Base-by-base conservation (phyloP, 2,888 invertebrate species). In the Tipula confusa region DNA sequence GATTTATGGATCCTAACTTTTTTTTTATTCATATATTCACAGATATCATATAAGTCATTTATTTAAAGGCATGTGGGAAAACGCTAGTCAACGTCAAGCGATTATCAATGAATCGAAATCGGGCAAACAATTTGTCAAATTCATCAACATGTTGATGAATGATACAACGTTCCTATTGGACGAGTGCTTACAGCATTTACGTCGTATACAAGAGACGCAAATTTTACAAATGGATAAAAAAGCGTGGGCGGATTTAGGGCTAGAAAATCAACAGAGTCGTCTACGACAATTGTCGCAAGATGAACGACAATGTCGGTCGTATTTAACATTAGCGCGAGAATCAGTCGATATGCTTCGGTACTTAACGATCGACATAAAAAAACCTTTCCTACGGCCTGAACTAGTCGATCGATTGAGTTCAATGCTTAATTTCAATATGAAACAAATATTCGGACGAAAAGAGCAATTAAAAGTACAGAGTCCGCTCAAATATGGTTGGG, bases 301-400 rank as follows among this genome's bases (percentile, higher is more conserved):
- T 90, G 97, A 97, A 89, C 90, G 96, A 3, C 96, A 96, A 88
- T 96, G 96, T 88, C 93, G 95, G 83, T 97, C 97, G 0, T 98
- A 98, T 89, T 91, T 98, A 86, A 97, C 97, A 1, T 91, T 98
- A 84, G 97, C 97, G 81, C 90, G 96, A 85, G 98, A 98, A 90
- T 99, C 99, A 0, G 98, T 99, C 82, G 97, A 99, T 89, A 97
- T 99, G 97, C 95, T 99, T 89, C 96, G 98, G 89, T 98, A 98
- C 90, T 92, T 99, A 86, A 98, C 98, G 89, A 86, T 95, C 86
- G 96, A 97, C 88, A 98, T 99, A 86, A 95, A 95, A 87, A 96
- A 97, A 88, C 98, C 98, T 79, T 99, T 99, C 91, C 92, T 98
- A 86, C 93, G 96, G 85, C 95, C 97, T 0, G 98, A 98, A 90